Evolutionary conservation across 1,140 invertebrate genomes (phyloP), one percentile per base, ranked within the genome.

Genomic region (Hirudo medicinalis): DNA sequence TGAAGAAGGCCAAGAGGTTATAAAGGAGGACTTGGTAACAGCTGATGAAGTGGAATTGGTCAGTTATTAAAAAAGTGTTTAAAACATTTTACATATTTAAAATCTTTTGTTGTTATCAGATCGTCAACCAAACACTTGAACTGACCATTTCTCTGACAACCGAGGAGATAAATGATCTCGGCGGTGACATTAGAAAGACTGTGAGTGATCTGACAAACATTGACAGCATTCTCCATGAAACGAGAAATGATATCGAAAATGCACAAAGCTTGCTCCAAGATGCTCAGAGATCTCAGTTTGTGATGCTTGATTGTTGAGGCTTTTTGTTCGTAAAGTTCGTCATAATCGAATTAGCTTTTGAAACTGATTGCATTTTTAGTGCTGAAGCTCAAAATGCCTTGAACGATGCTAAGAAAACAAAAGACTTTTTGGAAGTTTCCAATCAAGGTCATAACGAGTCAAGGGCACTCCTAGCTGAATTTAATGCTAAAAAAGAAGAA

Each of bases 201-300:
- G 90, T 96, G 11, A 86, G 87, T 2, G 89, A 89, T 13, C 82
- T 97, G 6, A 92, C 90, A 49, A 87, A 97, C 79, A 93, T 94
- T 72, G 91, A 96, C 76, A 85, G 86, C 72, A 97, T 97, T 76
- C 87, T 97, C 54, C 84, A 85, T 29, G 92, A 89, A 66, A 97
- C 94, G 0, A 86, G 86, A 69, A 86, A 87, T 40, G 90, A 94
- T 81, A 81, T 94, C 63, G 82, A 85, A 32, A 82, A 83, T 74
- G 92, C 93, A 0, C 86, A 89, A 75, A 76, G 83, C 8, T 82
- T 96, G 43, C 43, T 49, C 43, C 43, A 49, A 49, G 43, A 49
- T 49, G 43, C 43, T 15, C 43, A 49, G 43, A 49, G 43, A 49
- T 49, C 43, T 49, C 15, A 49, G 43, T 49, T 17, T 49, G 43